phyloP scores from a whole-genome alignment of 2,113 vertebrate genomes.

The Mustela nigripes region DNA sequence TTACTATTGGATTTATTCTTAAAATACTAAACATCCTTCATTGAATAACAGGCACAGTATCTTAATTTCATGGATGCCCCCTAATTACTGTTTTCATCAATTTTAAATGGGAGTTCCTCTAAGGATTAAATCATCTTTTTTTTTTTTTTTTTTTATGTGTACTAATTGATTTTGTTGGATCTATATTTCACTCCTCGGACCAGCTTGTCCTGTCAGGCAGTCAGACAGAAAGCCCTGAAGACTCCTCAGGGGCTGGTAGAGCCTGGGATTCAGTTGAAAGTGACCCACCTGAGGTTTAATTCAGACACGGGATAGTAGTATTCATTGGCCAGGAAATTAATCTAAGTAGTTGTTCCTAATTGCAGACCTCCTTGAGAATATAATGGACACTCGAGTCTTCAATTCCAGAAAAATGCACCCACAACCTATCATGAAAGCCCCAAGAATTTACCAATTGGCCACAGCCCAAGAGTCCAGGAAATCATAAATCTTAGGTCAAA shows the following conservation, averaged over 20 bases:
- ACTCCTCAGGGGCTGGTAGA: not conserved
- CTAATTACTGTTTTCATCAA: slow-evolving; percentile 19
- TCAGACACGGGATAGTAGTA: not conserved
- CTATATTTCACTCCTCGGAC: not conserved
- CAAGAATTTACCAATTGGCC: not conserved
- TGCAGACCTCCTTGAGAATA: not conserved
- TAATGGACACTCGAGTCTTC: not conserved
- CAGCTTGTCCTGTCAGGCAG: not conserved
- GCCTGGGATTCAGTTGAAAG: not conserved
- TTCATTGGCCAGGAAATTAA: not conserved
- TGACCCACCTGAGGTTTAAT: not conserved
- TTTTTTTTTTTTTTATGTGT: not conserved
- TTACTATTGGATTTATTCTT: slow-evolving; percentile 64
- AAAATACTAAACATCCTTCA: slow-evolving; percentile 50
- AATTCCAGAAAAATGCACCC: slow-evolving; percentile 13
- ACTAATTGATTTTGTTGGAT: slow-evolving; percentile 48
- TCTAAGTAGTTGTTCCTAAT: not conserved
- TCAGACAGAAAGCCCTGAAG: not conserved
- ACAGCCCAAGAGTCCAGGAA: not conserved
- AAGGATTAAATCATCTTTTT: slow-evolving; percentile 2
- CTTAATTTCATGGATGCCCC: slow-evolving; percentile 40
- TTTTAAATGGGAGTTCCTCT: not conserved
- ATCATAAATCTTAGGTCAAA: not conserved
- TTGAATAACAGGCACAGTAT: slow-evolving; percentile 24
- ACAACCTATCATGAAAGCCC: not conserved